Evolutionary conservation across 2,888 invertebrate genomes (phyloP), one percentile per base, ranked within the genome.

Genomic region (Orthosia cruda): DNA sequence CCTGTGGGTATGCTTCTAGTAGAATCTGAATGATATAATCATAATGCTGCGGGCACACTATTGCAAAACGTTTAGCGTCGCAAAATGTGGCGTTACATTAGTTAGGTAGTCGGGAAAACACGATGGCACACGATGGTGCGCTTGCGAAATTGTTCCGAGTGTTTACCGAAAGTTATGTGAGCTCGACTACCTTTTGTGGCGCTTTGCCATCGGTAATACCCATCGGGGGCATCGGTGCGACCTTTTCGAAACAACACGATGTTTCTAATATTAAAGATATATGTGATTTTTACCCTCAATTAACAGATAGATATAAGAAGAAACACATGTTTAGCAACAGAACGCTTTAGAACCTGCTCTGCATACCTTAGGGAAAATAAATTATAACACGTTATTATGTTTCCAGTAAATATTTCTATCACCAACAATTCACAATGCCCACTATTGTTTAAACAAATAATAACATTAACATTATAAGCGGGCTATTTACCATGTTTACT

Each of bases 51-150:
- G 49, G 61, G 57, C 66, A 71, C 49, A 55, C 61, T 32, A 72
- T 87, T 87, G 64, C 83, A 76, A 79, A 76, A 87, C 57, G 40
- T 58, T 63, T 67, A 59, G 64, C 65, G 62, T 69, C 77, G 61
- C 79, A 76, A 74, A 79, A 85, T 70, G 61, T 58, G 65, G 55
- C 54, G 67, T 72, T 59, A 64, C 73, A 83, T 85, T 77, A 74
- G 74, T 80, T 77, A 79, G 61, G 68, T 75, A 73, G 81, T 26
- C 80, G 74, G 81, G 83, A 78, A 86, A 86, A 87, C 77, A 87
- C 78, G 54, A 64, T 61, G 74, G 58, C 74, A 81, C 45, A 64
- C 74, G 67, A 72, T 63, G 67, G 78, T 64, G 63, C 12, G 65
- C 77, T 87, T 87, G 77, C 87, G 86, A 83, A 80, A 87, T 74